Base-by-base conservation (phyloP, 1,140 invertebrate species). In the Campodea augens region DNA sequence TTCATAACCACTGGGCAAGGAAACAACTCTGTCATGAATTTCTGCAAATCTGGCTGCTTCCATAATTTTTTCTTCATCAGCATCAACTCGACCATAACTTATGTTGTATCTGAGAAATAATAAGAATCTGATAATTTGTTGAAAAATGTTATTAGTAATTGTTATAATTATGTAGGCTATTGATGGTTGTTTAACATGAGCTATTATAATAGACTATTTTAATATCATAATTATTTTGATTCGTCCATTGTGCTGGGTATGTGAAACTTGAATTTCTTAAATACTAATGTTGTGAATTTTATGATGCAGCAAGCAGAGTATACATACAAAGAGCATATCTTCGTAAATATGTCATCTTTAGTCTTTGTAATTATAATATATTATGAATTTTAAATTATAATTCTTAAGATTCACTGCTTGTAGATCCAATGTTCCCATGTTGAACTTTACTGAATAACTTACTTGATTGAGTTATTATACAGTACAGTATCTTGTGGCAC, bases 401-500 rank as follows among this genome's bases (percentile, higher is more conserved):
- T 10, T 32, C n/a, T 32, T 7, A 32, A 32, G 7, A n/a, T 38
- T 38, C 5, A 18, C 5, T n/a, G 15, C 21, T 20, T 38, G 5
- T 38, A n/a, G 5, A 20, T 20, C 5, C 5, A 20, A 4, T 20
- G 21, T 38, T 38, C n/a, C n/a, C n/a, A n/a, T n/a, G n/a, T n/a
- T n/a, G n/a, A n/a, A n/a, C n/a, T n/a, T n/a, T n/a, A n/a, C 15
- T 38, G 24, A 32, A 25, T 29, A 27, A 29, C 40, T 36, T 45
- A 67, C 60, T 54, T 53, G 25, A 75, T 72, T 29, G 67, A 60
- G 48, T 63, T 62, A 56, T 74, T 73, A 54, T 75, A 75, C 4
- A 75, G 61, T 5, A 74, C 71, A 10, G 73, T 73, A 51, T 75
- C 73, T 53, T 75, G 73, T 5, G 71, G 72, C 20, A 75, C 73